These are phyloP conservation scores for Gambelia wislizenii DNA, from an alignment of 2,797 vertebrate species.

Conservation along the genomic window DNA sequence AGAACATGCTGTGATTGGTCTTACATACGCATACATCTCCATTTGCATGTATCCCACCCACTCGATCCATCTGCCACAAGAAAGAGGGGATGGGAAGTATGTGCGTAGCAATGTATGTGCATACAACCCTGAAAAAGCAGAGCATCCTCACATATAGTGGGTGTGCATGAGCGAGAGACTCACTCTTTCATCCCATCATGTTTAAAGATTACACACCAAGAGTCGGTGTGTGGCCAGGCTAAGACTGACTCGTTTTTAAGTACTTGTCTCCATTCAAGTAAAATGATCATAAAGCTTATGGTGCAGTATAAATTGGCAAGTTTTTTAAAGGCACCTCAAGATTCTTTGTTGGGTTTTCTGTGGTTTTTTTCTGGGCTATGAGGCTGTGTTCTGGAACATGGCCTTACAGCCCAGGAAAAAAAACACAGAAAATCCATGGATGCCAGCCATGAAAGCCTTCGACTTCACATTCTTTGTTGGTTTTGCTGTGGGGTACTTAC, in stretches of 20 bases:
- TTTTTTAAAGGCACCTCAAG: background rate
- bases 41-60: background rate
- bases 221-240: background rate
- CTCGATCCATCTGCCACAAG: background rate
- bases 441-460: no score
- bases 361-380: no score
- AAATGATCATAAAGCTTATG: background rate
- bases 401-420: no score
- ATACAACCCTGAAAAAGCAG: background rate
- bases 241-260: background rate
- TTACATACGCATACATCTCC: background rate
- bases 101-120: background rate
- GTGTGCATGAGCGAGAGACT: background rate
- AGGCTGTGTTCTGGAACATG: no score
- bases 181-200: background rate
- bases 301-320: background rate
- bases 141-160: background rate
- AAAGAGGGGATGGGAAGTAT: background rate
- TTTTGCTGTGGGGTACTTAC: background rate
- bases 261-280: background rate
- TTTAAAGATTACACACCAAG: background rate
- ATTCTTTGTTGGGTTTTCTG: background rate
- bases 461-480: background rate
- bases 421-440: no score
- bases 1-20: background rate